A percentile compares a stretch with the other conserved stretches of the same genome.
Evolutionary conservation across 1,140 invertebrate species (phyloP).

Genomic region (Drosophila kikkawai): DNA sequence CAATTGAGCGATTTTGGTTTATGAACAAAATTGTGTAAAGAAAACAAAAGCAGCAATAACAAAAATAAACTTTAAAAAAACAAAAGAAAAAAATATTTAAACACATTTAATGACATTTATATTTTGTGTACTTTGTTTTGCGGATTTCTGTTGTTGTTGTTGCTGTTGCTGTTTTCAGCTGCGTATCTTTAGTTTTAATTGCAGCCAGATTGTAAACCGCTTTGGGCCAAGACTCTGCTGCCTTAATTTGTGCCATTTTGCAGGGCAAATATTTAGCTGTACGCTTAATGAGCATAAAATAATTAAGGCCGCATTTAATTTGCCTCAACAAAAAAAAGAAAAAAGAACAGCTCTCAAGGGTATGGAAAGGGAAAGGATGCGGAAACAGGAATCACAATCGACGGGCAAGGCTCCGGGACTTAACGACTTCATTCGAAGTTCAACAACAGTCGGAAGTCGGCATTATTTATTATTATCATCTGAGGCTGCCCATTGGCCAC

Average conservation of each 20-base stretch:
- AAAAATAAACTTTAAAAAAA: constrained; percentile 4
- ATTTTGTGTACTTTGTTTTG: constrained; percentile 43
- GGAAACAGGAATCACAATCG: constrained; percentile 36
- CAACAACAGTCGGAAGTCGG: constrained; percentile 13
- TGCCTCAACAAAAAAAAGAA: constrained; percentile 24
- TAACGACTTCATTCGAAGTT: constrained; percentile 49
- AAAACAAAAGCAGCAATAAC: constrained; percentile 17
- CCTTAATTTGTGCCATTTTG: constrained; percentile 58
- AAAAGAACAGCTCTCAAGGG: constrained; percentile 31
- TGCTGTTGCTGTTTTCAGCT: constrained; percentile 12
- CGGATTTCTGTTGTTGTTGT: constrained; percentile 13
- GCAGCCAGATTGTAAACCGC: constrained; percentile 63
- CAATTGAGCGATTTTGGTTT: constrained; percentile 75
- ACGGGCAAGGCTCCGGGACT: constrained; percentile 6
- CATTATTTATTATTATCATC: constrained; percentile 37
- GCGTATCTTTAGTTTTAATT: constrained; percentile 55
- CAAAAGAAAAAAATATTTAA: constrained; percentile 62
- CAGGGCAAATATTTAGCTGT: constrained; percentile 47
- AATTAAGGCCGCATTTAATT: constrained; percentile 78
- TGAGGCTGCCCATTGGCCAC: constrained; percentile 6
- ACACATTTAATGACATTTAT: constrained; percentile 78
- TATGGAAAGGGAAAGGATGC: constrained; percentile 56
- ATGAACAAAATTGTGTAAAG: constrained; percentile 58
- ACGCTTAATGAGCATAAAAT: constrained; percentile 80
- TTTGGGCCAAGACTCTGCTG: constrained; percentile 64